Evolutionary conservation across 2,888 invertebrate species (phyloP).

Genomic region (Folsomia manolachei): DNA sequence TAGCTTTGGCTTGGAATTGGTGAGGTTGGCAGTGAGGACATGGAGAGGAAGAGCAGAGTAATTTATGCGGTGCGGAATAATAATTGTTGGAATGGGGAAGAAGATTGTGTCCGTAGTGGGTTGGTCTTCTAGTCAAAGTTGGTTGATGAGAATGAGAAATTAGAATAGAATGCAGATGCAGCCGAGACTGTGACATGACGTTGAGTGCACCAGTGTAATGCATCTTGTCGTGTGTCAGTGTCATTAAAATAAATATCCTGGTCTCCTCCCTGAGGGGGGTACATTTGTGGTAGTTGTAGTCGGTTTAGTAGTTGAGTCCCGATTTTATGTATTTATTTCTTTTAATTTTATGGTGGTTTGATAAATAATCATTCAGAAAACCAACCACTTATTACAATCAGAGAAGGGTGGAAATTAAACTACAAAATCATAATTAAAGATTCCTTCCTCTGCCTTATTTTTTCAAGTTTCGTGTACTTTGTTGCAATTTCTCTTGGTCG

Average conservation of each 20-base stretch:
- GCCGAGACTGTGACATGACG: not conserved
- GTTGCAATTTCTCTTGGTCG: too few species aligned
- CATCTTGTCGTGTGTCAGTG: slow-evolving; percentile 5
- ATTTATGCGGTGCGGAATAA: slow-evolving; percentile 2
- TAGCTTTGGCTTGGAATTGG: not conserved
- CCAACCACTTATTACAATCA: not conserved
- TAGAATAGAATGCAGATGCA: not conserved
- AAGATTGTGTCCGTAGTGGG: not conserved
- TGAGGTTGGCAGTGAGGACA: not conserved
- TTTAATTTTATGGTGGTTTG: not conserved
- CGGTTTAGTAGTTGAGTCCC: not conserved
- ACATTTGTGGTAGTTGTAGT: not conserved
- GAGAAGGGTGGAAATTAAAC: not conserved
- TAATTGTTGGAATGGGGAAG: not conserved
- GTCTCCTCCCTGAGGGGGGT: slow-evolving; percentile 2
- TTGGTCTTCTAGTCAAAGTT: not conserved
- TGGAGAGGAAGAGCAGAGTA: not conserved
- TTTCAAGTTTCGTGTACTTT: too few species aligned
- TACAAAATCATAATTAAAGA: too few species aligned
- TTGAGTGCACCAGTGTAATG: not conserved
- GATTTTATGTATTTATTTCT: not conserved
- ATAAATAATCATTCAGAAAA: not conserved
- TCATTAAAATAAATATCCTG: slow-evolving; percentile 5
- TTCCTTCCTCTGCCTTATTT: too few species aligned
- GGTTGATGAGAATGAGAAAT: not conserved